Evolutionary conservation across 2,113 vertebrate species (phyloP).

Genomic region (Mustelus asterias): DNA sequence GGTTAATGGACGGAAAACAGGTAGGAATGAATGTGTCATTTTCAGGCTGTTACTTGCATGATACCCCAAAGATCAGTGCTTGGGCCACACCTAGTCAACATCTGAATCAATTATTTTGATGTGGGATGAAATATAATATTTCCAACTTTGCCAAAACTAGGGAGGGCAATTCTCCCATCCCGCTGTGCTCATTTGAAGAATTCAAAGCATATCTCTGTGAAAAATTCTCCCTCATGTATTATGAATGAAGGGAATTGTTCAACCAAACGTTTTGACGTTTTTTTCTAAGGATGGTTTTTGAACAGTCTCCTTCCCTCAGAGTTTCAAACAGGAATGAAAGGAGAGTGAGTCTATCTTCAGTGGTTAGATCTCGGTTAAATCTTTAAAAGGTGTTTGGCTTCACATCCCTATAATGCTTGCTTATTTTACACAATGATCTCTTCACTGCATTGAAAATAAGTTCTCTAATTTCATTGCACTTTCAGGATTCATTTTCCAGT

Average conservation of each 20-base stretch:
- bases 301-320: not conserved
- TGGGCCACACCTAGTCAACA: too few species aligned
- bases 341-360: not conserved
- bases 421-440: not conserved
- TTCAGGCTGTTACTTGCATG: too few species aligned
- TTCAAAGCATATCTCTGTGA: not conserved
- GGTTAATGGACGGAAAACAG: too few species aligned
- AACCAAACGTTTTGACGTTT: not conserved
- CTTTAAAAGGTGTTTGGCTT: not conserved
- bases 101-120: too few species aligned
- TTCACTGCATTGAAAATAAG: not conserved
- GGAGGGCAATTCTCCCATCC: too few species aligned
- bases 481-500: constrained; percentile 88
- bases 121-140: too few species aligned
- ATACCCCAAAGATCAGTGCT: too few species aligned
- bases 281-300: not conserved
- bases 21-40: too few species aligned
- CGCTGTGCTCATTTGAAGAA: not conserved
- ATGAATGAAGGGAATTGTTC: not conserved
- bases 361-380: not conserved
- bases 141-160: too few species aligned
- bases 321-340: not conserved
- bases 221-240: not conserved
- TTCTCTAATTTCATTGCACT: constrained; percentile 39
- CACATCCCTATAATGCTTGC: constrained; percentile 37